Conservation (phyloP, 2,888 invertebrate species). For the Coenonympha glycerion region DNA sequence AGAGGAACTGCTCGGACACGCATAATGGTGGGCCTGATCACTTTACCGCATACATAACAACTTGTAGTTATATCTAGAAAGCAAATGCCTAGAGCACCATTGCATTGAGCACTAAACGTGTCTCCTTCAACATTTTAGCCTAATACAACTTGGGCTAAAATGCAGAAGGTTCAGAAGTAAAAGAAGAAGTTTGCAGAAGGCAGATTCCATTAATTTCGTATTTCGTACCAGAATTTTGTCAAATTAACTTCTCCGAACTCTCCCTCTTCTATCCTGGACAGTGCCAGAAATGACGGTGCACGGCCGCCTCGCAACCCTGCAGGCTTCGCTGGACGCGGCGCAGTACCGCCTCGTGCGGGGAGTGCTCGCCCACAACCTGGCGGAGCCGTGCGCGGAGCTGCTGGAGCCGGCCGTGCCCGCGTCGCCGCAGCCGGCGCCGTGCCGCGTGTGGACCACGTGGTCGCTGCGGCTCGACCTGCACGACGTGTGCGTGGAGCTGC, state of each 20-base stretch:
- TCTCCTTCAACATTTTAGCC: too few relatives aligned
- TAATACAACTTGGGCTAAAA: too few relatives aligned
- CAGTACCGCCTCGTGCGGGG: constrained; percentile 93
- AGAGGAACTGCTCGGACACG: constrained; percentile 84
- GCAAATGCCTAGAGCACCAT: too few relatives aligned
- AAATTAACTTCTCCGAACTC: too few relatives aligned
- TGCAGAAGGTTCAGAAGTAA: too few relatives aligned
- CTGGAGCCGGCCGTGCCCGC: constrained; percentile 32
- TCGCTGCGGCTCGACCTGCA: constrained; percentile 88
- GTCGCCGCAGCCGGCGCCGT: constrained; percentile 20
- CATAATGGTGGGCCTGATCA: constrained; percentile 75
- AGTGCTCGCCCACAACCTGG: constrained; percentile 91
- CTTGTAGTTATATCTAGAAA: too few relatives aligned
- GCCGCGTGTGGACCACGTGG: constrained; percentile 81
- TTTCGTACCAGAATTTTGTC: too few relatives aligned
- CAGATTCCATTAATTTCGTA: too few relatives aligned
- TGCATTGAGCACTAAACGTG: too few relatives aligned
- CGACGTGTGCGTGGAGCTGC: constrained; percentile 87
- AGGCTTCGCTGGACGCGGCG: constrained; percentile 85
- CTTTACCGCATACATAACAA: too few relatives aligned
- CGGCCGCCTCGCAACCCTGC: constrained; percentile 89
- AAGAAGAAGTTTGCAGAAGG: too few relatives aligned
- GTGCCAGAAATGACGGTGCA: constrained; percentile 90
- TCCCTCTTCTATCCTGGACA: constrained; percentile 31
- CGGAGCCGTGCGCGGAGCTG: constrained; percentile 78